These are phyloP conservation scores for Polia nebulosa DNA, from an alignment of 2,888 invertebrate species.

Conservation along the genomic window DNA sequence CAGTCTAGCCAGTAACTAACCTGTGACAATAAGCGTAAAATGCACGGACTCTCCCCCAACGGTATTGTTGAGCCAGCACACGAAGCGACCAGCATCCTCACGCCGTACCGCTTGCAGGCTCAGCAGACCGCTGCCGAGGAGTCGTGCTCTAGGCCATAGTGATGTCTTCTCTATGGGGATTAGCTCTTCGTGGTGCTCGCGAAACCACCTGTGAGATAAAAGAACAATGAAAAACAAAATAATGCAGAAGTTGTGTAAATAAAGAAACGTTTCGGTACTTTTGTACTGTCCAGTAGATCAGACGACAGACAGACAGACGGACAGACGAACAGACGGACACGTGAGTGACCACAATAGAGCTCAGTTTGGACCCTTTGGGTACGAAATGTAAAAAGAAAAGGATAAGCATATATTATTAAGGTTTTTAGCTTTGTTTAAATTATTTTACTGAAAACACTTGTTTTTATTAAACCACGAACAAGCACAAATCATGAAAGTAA, in stretches of 20 bases:
- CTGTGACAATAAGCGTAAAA: conserved; percentile 94
- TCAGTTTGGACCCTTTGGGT: no score
- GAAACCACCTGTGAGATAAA: conserved; percentile 93
- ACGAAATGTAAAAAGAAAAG: no score
- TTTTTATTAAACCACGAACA: no score
- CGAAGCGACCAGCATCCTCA: conserved; percentile 96
- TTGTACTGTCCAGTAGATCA: no score
- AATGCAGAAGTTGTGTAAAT: background rate
- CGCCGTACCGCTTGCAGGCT: conserved; percentile 93
- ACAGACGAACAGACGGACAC: no score
- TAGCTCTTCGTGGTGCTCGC: conserved; percentile 93
- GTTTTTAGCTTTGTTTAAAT: background rate
- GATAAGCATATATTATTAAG: background rate
- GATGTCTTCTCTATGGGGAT: conserved; percentile 92
- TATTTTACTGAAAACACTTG: background rate
- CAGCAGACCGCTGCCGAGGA: conserved; percentile 91
- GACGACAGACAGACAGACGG: no score
- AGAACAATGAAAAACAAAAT: background rate
- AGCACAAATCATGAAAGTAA: background rate
- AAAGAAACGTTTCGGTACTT: no score
- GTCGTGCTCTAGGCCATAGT: conserved; percentile 77
- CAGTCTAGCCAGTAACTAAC: conserved; percentile 82
- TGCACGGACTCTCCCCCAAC: conserved; percentile 95
- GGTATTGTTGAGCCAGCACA: conserved; percentile 97
- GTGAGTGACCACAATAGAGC: no score